Percentiles rank a stretch among this genome's conserved stretches.
Evolutionary conservation across 2,888 invertebrate species (phyloP).

Genomic region (Leptinotarsa rubiginosa): DNA sequence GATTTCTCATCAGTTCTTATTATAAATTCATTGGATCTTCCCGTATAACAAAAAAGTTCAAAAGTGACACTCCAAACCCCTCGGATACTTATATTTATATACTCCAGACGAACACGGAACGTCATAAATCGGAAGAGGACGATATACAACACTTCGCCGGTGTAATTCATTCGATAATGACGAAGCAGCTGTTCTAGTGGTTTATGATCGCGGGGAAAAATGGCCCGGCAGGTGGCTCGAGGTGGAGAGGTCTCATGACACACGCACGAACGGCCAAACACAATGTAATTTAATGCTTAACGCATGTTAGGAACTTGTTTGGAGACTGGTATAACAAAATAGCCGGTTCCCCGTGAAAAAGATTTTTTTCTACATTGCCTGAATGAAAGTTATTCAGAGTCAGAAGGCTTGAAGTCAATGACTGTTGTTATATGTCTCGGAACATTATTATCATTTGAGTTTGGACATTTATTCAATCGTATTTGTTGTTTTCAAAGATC

Average conservation of each 20-base stretch:
- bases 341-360: no score
- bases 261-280: constrained; percentile 14
- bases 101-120: constrained; percentile 20
- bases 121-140: constrained; percentile 19
- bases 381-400: no score
- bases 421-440: no score
- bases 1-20: not conserved
- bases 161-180: constrained; percentile 36
- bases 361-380: no score
- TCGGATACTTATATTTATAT: not conserved
- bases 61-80: not conserved
- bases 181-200: constrained; percentile 39
- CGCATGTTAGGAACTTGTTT: constrained; percentile 3
- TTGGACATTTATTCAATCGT: no score
- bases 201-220: constrained; percentile 36
- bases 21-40: not conserved
- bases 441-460: no score
- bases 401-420: no score
- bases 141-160: constrained; percentile 23
- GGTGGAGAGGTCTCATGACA: constrained; percentile 9
- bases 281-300: constrained; percentile 13
- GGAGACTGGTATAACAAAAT: not conserved
- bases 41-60: not conserved
- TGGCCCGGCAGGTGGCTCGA: constrained; percentile 26
- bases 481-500: no score